Evolutionary conservation across 2,888 invertebrate species (phyloP), one percentile per base, ranked within the genome.

Genomic region (Furcula furcula): DNA sequence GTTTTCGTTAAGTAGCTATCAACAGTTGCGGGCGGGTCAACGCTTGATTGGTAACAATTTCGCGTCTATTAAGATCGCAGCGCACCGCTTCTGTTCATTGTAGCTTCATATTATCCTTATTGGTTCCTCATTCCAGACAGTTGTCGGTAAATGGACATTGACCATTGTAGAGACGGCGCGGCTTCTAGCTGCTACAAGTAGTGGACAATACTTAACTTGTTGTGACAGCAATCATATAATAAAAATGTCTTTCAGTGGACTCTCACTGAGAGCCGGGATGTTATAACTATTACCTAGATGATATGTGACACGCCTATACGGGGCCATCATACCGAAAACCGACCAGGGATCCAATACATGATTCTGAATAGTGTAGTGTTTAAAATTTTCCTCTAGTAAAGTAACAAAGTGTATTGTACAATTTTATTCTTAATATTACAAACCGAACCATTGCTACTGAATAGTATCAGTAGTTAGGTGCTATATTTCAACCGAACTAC

Each of bases 11-110:
- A 15, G 14, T n/a, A 7, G 26, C 26, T 14, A 26, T 26, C 13
- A 14, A 9, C 7, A 28, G 16, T 15, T 35, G 55, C 55, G 47
- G 57, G 58, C 61, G 60, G 61, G 67, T 74, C 71, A 67, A 65
- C 67, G 54, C 65, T 73, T 77, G 78, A 85, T 85, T 85, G 84
- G 68, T 73, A 75, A 74, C 84, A 82, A 84, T 84, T 85, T 83
- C 70, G 80, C 80, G 78, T 82, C 84, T 83, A 83, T 85, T 84
- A 83, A 70, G 63, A 55, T 50, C 50, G 53, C 44, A 54, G 50
- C 37, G 30, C 65, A 65, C 61, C 61, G 60, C n/a, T 69, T 59
- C 68, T 56, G 65, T 60, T 65, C 62, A 66, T 66, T 74, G 64
- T 65, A 66, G 55, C n/a, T 58, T 70, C 72, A 77, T 78, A 81